Evolutionary conservation across 2,888 invertebrate genomes (phyloP).

Genomic region (Ichneumoninae sp.): DNA sequence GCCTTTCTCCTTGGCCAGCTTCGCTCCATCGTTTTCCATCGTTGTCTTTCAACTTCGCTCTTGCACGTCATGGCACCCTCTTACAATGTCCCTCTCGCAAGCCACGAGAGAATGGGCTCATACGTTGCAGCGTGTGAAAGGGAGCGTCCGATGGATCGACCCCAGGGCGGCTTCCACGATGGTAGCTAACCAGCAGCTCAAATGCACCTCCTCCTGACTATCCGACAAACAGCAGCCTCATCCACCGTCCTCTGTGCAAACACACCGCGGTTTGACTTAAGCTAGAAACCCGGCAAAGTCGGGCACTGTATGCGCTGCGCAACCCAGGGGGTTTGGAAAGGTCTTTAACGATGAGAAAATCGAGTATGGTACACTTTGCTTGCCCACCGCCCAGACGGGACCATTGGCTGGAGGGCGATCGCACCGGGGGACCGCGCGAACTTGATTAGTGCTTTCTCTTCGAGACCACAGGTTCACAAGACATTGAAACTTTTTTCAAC

Average conservation of each 20-base stretch:
- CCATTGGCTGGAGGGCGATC: background rate
- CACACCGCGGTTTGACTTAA: constrained; percentile 25
- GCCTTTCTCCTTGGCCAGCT: constrained; percentile 1
- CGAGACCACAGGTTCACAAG: background rate
- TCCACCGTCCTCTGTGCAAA: constrained; percentile 34
- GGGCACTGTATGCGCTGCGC: constrained; percentile 19
- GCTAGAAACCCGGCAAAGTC: constrained; percentile 25
- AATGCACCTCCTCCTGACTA: constrained; percentile 18
- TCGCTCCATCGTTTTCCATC: constrained; percentile 40
- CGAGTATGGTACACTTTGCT: constrained; percentile 1
- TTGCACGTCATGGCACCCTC: constrained; percentile 25
- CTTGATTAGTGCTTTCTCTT: background rate
- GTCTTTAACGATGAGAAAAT: constrained; percentile 3
- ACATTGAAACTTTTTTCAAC: background rate
- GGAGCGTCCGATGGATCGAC: constrained; percentile 27
- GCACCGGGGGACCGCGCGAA: background rate
- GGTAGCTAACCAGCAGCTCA: constrained; percentile 18
- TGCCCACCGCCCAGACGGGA: background rate
- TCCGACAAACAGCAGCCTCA: constrained; percentile 20
- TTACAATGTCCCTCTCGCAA: constrained; percentile 39
- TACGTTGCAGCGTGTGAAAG: constrained; percentile 28
- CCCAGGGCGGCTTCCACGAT: background rate
- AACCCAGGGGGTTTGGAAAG: background rate
- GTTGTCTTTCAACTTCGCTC: constrained; percentile 34
- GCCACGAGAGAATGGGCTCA: constrained; percentile 45